Conservation (phyloP, 2,113 vertebrate species). For the Centropus bengalensis region DNA sequence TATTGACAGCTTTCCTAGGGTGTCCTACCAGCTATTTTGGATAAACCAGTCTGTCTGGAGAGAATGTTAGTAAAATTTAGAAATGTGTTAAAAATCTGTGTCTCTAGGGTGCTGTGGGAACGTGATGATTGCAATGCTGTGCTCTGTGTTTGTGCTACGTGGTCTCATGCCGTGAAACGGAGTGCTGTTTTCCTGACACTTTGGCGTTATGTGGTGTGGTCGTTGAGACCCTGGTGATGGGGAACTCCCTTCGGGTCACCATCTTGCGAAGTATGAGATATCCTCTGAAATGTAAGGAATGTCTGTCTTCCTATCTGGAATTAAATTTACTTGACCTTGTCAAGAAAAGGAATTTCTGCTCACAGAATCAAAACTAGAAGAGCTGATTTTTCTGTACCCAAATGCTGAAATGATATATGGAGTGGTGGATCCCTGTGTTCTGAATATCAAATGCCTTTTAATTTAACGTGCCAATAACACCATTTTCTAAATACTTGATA, state of each 20-base stretch:
- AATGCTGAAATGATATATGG: not conserved
- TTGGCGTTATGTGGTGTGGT: not conserved
- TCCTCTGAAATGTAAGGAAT: not conserved
- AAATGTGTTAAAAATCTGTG: not conserved
- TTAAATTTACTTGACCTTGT: not conserved
- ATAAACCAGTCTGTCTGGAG: not conserved
- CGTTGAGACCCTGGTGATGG: not conserved
- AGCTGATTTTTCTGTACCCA: not conserved
- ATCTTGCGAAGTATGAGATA: not conserved
- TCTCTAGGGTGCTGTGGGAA: not conserved
- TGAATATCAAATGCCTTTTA: not conserved
- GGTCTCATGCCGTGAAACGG: not conserved
- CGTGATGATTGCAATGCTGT: fast-evolving
- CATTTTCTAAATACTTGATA: not conserved
- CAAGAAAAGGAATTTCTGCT: not conserved
- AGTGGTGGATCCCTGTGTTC: not conserved
- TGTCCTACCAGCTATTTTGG: not conserved
- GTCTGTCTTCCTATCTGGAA: not conserved
- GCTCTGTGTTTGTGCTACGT: not conserved
- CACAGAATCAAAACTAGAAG: not conserved
- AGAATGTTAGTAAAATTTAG: not conserved
- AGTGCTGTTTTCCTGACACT: not conserved
- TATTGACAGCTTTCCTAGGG: not conserved
- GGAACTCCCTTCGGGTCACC: not conserved
- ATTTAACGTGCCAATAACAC: not conserved